A percentile compares a stretch with the other conserved stretches of the same genome.
phyloP scores from a whole-genome alignment of 1,140 invertebrate genomes.

The Drosophila nigromelanica region DNA sequence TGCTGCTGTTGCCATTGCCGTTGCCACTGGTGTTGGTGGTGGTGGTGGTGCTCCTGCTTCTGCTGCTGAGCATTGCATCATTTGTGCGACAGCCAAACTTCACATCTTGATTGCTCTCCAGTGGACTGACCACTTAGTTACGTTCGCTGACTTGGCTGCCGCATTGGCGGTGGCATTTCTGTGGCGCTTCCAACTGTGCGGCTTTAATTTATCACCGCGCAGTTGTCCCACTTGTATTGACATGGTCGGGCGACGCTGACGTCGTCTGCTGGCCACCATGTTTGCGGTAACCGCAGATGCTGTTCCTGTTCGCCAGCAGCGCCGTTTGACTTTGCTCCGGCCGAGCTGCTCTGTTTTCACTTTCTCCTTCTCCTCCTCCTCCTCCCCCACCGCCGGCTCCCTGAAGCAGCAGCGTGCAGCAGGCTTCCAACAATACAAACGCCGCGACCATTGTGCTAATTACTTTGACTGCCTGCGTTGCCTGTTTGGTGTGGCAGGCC shows the following conservation, averaged over 20 bases:
- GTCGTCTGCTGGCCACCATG: constrained; percentile 27
- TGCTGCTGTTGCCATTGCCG: constrained; percentile 12
- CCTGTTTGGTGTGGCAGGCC: constrained; percentile 65
- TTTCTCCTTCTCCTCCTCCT: background rate
- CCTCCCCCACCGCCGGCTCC: constrained; percentile 12
- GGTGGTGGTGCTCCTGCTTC: constrained; percentile 16
- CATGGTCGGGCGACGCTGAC: constrained; percentile 39
- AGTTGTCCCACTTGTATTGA: constrained; percentile 68
- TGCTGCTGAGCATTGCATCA: constrained; percentile 48
- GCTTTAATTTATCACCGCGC: constrained; percentile 78
- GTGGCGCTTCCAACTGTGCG: constrained; percentile 52
- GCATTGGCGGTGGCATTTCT: constrained; percentile 74
- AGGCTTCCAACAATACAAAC: constrained; percentile 75
- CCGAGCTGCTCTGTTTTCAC: background rate
- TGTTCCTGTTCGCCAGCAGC: constrained; percentile 16
- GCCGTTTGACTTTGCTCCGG: constrained; percentile 20
- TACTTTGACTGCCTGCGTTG: constrained; percentile 76
- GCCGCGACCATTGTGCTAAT: constrained; percentile 81
- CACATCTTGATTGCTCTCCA: constrained; percentile 43
- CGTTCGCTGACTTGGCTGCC: constrained; percentile 47
- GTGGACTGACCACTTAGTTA: constrained; percentile 42
- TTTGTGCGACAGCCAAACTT: constrained; percentile 48
- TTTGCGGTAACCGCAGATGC: constrained; percentile 8
- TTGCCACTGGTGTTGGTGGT: constrained; percentile 1
- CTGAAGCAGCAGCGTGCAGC: constrained; percentile 66